Percentiles rank a stretch among this genome's conserved stretches.
phyloP scores from a whole-genome alignment of 2,888 invertebrate species.

The Phoronis australis region DNA sequence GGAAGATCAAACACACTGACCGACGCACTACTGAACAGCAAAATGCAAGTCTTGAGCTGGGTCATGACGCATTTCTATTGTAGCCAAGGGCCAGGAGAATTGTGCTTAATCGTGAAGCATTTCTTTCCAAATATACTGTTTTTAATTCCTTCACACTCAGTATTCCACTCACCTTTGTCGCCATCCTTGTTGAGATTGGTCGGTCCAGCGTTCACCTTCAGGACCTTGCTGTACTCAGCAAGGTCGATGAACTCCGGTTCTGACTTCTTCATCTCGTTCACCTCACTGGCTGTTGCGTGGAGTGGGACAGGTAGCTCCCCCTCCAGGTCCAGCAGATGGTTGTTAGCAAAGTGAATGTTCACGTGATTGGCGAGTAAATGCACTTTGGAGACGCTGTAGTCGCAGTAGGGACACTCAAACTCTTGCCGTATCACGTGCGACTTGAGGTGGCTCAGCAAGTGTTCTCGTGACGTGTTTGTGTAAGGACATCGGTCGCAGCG shows the following conservation, averaged over 20 bases:
- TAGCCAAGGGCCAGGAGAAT: too few relatives aligned
- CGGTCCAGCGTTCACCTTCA: too few relatives aligned
- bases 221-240: slow-evolving; percentile 6
- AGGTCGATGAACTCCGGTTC: slow-evolving; percentile 9
- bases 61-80: too few relatives aligned
- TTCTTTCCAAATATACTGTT: too few relatives aligned
- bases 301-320: background rate
- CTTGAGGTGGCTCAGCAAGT: slow-evolving; percentile 69
- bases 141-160: background rate
- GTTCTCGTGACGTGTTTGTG: slow-evolving; percentile 67
- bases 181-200: background rate
- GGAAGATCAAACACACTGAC: too few relatives aligned
- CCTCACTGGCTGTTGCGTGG: background rate
- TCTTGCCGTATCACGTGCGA: slow-evolving; percentile 66
- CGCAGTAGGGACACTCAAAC: slow-evolving; percentile 74
- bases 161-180: background rate
- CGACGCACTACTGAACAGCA: too few relatives aligned
- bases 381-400: slow-evolving; percentile 71
- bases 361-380: slow-evolving; percentile 73
- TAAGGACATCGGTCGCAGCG: slow-evolving; percentile 77
- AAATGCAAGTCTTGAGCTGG: too few relatives aligned
- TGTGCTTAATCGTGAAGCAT: too few relatives aligned
- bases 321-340: background rate
- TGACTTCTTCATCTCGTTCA: background rate
- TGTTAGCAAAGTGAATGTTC: slow-evolving; percentile 65